phyloP scores from a whole-genome alignment of 1,140 invertebrate genomes.

The Bradysia coprophila region DNA sequence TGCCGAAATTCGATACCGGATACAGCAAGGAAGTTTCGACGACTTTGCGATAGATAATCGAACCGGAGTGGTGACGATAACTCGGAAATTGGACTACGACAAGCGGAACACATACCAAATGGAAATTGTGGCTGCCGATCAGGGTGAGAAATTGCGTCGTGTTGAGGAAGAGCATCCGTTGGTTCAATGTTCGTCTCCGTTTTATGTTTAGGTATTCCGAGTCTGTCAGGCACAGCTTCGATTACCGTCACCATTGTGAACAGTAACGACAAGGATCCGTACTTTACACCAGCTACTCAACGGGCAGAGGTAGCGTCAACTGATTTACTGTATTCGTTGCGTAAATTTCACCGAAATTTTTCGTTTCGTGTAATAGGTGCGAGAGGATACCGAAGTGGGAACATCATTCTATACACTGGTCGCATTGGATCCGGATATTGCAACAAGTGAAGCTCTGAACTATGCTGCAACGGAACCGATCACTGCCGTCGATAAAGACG shows the following conservation, averaged over 20 bases:
- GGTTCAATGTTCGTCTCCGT: too few relatives aligned
- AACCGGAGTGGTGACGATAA: conserved; percentile 57
- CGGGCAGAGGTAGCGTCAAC: conserved; percentile 45
- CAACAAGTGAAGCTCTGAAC: conserved; percentile 41
- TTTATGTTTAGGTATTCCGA: conserved; percentile 40
- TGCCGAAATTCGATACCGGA: conserved; percentile 45
- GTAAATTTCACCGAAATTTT: neutral
- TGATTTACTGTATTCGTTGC: too few relatives aligned
- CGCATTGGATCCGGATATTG: conserved; percentile 67
- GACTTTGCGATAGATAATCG: conserved; percentile 61
- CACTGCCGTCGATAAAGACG: conserved; percentile 63
- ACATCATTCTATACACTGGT: conserved; percentile 50
- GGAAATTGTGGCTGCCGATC: conserved; percentile 62
- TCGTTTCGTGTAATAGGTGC: conserved; percentile 22
- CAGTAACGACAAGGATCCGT: conserved; percentile 77
- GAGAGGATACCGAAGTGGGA: conserved; percentile 56
- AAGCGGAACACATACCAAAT: conserved; percentile 54
- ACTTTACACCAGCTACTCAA: conserved; percentile 64
- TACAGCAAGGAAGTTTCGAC: conserved; percentile 69
- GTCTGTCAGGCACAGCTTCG: conserved; percentile 60
- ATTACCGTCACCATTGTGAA: conserved; percentile 61
- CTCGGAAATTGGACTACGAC: conserved; percentile 68
- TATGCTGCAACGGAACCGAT: conserved; percentile 53
- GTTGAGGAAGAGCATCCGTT: neutral
- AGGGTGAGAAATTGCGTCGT: conserved; percentile 27